Conservation (phyloP, 2,113 vertebrate species). For the Riparia riparia region DNA sequence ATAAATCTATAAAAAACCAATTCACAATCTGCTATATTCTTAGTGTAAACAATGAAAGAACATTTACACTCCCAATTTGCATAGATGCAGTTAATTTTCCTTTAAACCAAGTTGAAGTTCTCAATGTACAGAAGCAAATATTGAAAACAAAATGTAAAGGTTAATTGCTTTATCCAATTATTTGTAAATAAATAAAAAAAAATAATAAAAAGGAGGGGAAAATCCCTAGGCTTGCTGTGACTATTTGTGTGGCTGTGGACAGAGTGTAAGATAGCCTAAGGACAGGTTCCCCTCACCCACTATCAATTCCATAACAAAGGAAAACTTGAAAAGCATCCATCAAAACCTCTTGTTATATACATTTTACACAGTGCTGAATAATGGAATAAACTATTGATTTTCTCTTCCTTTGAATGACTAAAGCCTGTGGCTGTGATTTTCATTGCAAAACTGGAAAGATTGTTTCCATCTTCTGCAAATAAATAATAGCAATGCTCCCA, state of each 20-base stretch:
- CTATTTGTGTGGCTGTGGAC: neutral
- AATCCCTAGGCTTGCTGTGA: neutral
- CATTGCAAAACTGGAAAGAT: neutral
- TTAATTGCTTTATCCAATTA: neutral
- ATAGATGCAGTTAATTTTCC: neutral
- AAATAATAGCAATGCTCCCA: neutral
- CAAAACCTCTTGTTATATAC: neutral
- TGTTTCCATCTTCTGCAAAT: neutral
- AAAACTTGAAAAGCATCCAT: neutral
- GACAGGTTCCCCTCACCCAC: neutral
- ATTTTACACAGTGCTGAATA: neutral
- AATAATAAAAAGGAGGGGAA: neutral
- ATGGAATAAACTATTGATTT: conserved; percentile 7
- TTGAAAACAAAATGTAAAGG: neutral
- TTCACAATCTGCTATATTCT: neutral
- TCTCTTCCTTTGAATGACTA: neutral
- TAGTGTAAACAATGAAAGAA: neutral
- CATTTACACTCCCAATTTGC: neutral
- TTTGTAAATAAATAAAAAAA: neutral
- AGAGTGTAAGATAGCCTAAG: neutral
- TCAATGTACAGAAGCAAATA: neutral
- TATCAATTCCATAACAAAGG: neutral
- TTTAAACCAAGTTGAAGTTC: neutral
- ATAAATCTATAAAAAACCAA: neutral
- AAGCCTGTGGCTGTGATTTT: neutral